Percentiles rank a stretch among this genome's conserved stretches.
phyloP scores from a whole-genome alignment of 2,888 invertebrate genomes.

The Tenthredo amoena region DNA sequence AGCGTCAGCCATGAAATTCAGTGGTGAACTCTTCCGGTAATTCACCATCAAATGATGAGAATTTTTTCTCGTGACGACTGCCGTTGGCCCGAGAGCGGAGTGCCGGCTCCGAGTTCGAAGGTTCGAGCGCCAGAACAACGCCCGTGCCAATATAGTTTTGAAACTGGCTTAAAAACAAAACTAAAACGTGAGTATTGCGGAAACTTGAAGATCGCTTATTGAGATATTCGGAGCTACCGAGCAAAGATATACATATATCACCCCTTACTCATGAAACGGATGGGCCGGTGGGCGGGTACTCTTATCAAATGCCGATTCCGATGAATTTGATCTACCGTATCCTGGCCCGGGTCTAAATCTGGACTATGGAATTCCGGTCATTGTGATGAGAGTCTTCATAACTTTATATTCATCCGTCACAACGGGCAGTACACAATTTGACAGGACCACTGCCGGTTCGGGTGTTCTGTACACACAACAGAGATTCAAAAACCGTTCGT shows the following conservation, averaged over 20 bases:
- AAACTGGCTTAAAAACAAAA: too few species aligned
- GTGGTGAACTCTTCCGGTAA: too few species aligned
- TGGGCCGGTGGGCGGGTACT: conserved; percentile 2
- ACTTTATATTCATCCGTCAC: not conserved
- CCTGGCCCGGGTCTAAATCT: not conserved
- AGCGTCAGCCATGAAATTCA: too few species aligned
- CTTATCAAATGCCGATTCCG: not conserved
- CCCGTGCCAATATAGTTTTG: too few species aligned
- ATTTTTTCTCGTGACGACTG: too few species aligned
- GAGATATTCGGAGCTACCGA: not conserved
- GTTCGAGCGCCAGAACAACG: too few species aligned
- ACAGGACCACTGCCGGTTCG: not conserved
- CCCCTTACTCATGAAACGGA: not conserved
- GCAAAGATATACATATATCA: not conserved
- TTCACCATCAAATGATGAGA: too few species aligned
- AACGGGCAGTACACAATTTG: not conserved
- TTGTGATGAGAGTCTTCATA: not conserved
- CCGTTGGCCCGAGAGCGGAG: too few species aligned
- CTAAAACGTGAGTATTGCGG: too few species aligned
- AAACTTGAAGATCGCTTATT: too few species aligned
- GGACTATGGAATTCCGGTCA: not conserved
- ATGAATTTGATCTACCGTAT: not conserved
- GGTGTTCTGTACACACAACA: not conserved
- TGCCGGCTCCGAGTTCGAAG: too few species aligned
- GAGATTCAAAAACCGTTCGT: too few species aligned